Evolutionary conservation across 2,888 invertebrate species (phyloP), one percentile per base, ranked within the genome.

Genomic region (Coleophora flavipennella): DNA sequence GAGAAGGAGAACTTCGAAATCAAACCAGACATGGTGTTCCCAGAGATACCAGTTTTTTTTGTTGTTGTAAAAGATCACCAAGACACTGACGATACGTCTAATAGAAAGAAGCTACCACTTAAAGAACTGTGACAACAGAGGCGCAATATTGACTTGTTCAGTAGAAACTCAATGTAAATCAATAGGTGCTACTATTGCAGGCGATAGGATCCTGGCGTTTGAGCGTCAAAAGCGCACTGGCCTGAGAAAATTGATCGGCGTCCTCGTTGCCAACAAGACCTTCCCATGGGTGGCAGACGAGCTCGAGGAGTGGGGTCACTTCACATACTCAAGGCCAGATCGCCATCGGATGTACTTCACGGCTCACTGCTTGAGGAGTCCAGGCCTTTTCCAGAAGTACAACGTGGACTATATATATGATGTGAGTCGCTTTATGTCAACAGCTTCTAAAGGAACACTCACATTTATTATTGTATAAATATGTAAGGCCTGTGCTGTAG

Each of bases 231-330:
- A 58, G 20, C 59, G 83, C 29, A 69, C 71, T 20, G 45, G 62
- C 32, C 67, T 86, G 60, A 36, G 57, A 31, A 74, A 74, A 54
- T 50, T 87, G 56, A 57, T 87, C 0, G 88, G 87, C 0, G 75
- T 86, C 1, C 53, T 65, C 6, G 75, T 88, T 0, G 85, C 83
- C 38, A 76, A 75, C 49, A 76, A 75, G 36, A 57, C 77, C 0
- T 78, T 67, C 46, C 84, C 85, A 0, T 87, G 88, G 88, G 81
- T 78, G 53, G 69, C 84, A 0, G 67, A 74, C 14, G 71, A 86
- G 57, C 64, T 78, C 1, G 86, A 88, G 41, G 81, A 85, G 43
- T 78, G 87, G 67, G 87, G 86, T 0, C 85, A 86, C 45, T 63
- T 54, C 43, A 73, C 87, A 0, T 33, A 48, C 1, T 66, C 71